Conservation (phyloP, 2,888 invertebrate species). For the Leptinotarsa juncta region DNA sequence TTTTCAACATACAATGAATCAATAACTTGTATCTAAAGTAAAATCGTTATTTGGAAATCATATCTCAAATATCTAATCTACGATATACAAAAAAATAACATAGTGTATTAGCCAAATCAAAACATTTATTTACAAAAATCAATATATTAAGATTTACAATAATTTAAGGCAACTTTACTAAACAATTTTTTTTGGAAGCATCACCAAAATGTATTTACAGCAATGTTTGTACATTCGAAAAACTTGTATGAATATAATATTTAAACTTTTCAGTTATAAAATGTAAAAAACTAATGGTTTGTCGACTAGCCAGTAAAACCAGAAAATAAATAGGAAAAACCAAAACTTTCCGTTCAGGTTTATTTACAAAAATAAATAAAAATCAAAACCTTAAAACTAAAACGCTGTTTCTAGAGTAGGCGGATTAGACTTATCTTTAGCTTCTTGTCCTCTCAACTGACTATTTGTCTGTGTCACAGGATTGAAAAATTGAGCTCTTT, state of each 20-base stretch:
- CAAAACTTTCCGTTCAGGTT: slow-evolving; percentile 24
- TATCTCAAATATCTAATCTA: no score
- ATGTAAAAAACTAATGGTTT: slow-evolving; percentile 49
- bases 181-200: slow-evolving; percentile 38
- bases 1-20: no score
- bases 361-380: slow-evolving; percentile 45
- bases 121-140: slow-evolving; percentile 52
- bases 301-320: slow-evolving; percentile 54
- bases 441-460: slow-evolving; percentile 41
- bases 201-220: slow-evolving; percentile 42
- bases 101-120: slow-evolving; percentile 39
- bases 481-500: slow-evolving; percentile 72
- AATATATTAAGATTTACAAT: slow-evolving; percentile 60
- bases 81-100: no score
- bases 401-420: slow-evolving; percentile 75
- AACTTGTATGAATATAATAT: slow-evolving; percentile 19
- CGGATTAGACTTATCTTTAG: slow-evolving; percentile 60
- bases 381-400: slow-evolving; percentile 49
- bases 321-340: slow-evolving; percentile 44
- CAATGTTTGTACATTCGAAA: slow-evolving; percentile 37
- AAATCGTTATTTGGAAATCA: no score
- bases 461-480: slow-evolving; percentile 41
- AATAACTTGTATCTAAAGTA: no score
- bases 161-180: slow-evolving; percentile 56
- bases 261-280: slow-evolving; percentile 33